Conservation (phyloP, 1,140 invertebrate genomes). For the Rhysida immarginata region DNA sequence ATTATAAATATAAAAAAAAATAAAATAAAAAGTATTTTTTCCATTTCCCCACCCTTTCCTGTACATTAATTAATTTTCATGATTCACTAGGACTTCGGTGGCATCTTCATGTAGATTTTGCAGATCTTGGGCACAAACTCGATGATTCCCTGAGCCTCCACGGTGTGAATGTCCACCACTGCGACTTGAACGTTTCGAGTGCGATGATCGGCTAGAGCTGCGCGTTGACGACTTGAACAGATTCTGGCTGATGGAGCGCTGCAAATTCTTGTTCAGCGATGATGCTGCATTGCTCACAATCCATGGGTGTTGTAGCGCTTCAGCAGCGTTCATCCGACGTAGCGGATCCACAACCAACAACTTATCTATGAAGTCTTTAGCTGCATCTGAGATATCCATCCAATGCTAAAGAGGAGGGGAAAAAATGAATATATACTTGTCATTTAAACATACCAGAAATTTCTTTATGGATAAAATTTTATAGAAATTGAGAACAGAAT, state of each 20-base stretch:
- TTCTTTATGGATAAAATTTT: too few relatives aligned
- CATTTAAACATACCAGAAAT: too few relatives aligned
- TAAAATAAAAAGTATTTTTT: too few relatives aligned
- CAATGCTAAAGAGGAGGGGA: conserved; percentile 26
- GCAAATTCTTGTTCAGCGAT: neutral
- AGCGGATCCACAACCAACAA: conserved; percentile 55
- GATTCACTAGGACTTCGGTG: too few relatives aligned
- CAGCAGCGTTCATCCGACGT: conserved; percentile 46
- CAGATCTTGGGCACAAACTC: neutral
- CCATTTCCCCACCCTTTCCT: too few relatives aligned
- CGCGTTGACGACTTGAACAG: neutral
- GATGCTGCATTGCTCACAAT: neutral
- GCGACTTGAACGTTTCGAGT: neutral
- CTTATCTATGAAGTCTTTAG: conserved; percentile 47
- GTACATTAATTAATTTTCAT: too few relatives aligned
- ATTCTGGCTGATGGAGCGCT: neutral
- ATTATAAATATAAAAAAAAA: too few relatives aligned
- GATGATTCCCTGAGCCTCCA: neutral
- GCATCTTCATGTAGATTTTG: neutral
- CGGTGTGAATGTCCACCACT: neutral
- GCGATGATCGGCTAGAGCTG: neutral
- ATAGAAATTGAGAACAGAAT: too few relatives aligned
- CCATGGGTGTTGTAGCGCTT: conserved; percentile 56
- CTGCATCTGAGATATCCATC: conserved; percentile 42
- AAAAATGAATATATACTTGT: too few relatives aligned